Conservation (phyloP, 2,797 vertebrate species). For the Thamnophis elegans region DNA sequence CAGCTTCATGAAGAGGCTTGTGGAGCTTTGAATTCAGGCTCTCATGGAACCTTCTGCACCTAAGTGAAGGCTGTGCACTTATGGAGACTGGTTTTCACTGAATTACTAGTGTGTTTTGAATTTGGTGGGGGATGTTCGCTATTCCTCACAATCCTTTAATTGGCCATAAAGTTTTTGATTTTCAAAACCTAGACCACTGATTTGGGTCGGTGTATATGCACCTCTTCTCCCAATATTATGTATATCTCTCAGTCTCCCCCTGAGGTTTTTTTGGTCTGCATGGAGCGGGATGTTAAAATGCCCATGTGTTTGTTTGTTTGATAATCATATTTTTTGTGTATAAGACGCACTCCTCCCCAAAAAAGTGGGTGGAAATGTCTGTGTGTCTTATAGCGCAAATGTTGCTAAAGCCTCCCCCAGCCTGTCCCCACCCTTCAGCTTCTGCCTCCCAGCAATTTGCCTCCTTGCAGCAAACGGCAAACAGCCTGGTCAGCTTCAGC, state of each 20-base stretch:
- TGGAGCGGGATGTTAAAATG: neutral
- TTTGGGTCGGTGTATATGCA: neutral
- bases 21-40: neutral
- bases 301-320: neutral
- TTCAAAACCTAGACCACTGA: neutral
- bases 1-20: neutral
- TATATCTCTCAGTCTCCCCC: neutral
- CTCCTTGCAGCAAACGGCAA: too few species aligned
- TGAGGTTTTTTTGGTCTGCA: neutral
- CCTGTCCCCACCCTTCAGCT: too few species aligned
- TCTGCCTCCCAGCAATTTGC: too few species aligned
- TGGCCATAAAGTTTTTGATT: neutral
- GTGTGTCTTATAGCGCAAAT: too few species aligned
- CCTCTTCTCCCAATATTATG: neutral
- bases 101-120: neutral
- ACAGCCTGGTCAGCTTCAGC: too few species aligned
- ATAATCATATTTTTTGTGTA: neutral
- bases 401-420: too few species aligned
- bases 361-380: too few species aligned
- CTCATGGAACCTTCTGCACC: neutral
- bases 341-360: too few species aligned
- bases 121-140: neutral
- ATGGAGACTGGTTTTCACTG: neutral
- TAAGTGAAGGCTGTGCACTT: neutral
- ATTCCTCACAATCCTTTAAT: neutral